A percentile compares a stretch with the other conserved stretches of the same genome.
Conservation (phyloP, 2,797 vertebrate genomes). For the Brachyrhaphis roseni region DNA sequence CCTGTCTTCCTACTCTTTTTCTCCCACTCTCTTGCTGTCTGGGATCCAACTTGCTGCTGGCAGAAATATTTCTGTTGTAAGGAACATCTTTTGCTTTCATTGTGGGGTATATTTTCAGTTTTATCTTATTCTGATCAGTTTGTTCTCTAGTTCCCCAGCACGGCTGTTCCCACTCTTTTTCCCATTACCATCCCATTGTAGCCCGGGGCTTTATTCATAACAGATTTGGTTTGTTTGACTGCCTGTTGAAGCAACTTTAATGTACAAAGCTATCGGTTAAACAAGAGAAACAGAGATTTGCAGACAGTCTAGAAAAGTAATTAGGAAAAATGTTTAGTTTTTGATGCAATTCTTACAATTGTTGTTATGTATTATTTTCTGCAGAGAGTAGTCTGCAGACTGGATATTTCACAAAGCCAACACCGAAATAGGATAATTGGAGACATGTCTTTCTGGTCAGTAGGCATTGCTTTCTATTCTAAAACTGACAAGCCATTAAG, state of each 20-base stretch:
- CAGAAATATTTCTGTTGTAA: slow-evolving; percentile 1
- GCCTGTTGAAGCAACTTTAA: background rate
- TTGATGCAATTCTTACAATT: background rate
- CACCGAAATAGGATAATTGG: slow-evolving; percentile 5
- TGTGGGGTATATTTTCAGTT: background rate
- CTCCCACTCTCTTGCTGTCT: slow-evolving; percentile 12
- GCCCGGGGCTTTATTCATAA: background rate
- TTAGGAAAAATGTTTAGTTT: background rate
- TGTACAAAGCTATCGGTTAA: background rate
- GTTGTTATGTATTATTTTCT: background rate
- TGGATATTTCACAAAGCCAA: slow-evolving; percentile 5
- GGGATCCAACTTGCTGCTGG: background rate
- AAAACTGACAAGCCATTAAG: slow-evolving; percentile 6
- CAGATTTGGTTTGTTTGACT: background rate
- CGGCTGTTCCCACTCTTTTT: background rate
- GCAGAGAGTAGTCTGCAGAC: background rate
- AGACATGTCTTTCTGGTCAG: slow-evolving; percentile 9
- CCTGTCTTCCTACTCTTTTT: slow-evolving; percentile 32
- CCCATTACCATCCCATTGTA: background rate
- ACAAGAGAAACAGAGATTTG: background rate
- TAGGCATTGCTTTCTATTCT: slow-evolving; percentile 11
- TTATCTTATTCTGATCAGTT: background rate
- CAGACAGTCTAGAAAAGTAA: background rate
- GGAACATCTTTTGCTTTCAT: slow-evolving; percentile 5
- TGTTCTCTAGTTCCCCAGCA: background rate